These are phyloP conservation scores for Conus canariensis DNA, from an alignment of 2,888 invertebrate genomes.

Conservation along the genomic window DNA sequence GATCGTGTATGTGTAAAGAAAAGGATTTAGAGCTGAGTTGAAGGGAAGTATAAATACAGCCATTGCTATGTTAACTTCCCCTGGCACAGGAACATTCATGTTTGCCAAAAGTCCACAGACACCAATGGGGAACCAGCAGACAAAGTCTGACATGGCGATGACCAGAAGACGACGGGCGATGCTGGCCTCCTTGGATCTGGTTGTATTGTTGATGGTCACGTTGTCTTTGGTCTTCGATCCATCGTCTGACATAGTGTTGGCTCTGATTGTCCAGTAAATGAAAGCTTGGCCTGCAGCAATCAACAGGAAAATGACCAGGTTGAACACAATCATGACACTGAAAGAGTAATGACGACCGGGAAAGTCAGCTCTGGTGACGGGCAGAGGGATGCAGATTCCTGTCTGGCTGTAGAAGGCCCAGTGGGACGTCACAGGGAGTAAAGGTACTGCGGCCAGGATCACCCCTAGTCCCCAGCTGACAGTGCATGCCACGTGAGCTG, in stretches of 20 bases:
- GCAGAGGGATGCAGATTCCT: slow-evolving; percentile 74
- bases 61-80: slow-evolving; percentile 1
- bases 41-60: background rate
- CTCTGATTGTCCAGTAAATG: slow-evolving; percentile 68
- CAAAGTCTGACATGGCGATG: background rate
- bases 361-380: slow-evolving; percentile 71
- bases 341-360: slow-evolving; percentile 76
- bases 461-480: slow-evolving; percentile 66
- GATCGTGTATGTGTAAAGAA: background rate
- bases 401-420: slow-evolving; percentile 70
- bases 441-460: slow-evolving; percentile 67
- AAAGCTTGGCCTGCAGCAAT: slow-evolving; percentile 72
- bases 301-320: slow-evolving; percentile 69
- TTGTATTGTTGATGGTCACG: too few relatives aligned
- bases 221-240: background rate
- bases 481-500: slow-evolving; percentile 57
- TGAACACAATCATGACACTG: slow-evolving; percentile 72
- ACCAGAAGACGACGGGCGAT: background rate
- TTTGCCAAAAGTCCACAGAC: background rate
- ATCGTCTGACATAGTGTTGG: slow-evolving; percentile 17
- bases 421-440: slow-evolving; percentile 57
- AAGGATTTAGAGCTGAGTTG: background rate
- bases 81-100: background rate
- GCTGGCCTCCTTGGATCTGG: background rate
- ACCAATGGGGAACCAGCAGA: slow-evolving; percentile 7